Conservation (phyloP, 2,888 invertebrate species). For the Loripinus fragilis region DNA sequence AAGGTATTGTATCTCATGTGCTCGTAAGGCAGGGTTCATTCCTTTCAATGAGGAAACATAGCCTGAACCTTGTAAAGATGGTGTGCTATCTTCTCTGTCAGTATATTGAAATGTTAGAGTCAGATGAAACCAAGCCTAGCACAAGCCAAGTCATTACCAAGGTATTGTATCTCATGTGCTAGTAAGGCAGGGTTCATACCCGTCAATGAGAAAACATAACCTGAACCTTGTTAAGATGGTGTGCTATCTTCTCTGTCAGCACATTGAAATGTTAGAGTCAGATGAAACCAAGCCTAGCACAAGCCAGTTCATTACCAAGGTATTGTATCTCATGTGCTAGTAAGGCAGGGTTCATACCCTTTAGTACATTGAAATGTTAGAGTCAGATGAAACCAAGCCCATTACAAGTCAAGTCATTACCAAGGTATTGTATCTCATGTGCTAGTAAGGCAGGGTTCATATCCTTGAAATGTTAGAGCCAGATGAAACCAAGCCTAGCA, state of each 20-base stretch:
- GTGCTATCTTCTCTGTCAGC: constrained; percentile 88
- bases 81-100: constrained; percentile 89
- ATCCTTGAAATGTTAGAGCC: constrained; percentile 86
- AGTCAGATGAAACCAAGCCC: constrained; percentile 83
- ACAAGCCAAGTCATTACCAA: constrained; percentile 54
- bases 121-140: constrained; percentile 78
- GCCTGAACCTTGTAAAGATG: constrained; percentile 91
- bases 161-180: neutral
- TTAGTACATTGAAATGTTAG: constrained; percentile 86
- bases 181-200: constrained; percentile 69
- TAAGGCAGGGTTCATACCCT: too few relatives aligned
- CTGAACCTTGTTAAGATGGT: constrained; percentile 91
- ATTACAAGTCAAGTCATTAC: constrained; percentile 58
- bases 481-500: constrained; percentile 76
- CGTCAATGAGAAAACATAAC: constrained; percentile 71
- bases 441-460: too few relatives aligned
- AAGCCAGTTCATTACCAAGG: too few relatives aligned
- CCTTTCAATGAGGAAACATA: constrained; percentile 54
- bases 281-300: too few relatives aligned
- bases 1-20: neutral
- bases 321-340: too few relatives aligned
- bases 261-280: too few relatives aligned
- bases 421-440: neutral
- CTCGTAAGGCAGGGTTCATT: too few relatives aligned
- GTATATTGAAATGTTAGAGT: constrained; percentile 86